Evolutionary conservation across 1,140 invertebrate species (phyloP).

Genomic region (Brachionus sp.): DNA sequence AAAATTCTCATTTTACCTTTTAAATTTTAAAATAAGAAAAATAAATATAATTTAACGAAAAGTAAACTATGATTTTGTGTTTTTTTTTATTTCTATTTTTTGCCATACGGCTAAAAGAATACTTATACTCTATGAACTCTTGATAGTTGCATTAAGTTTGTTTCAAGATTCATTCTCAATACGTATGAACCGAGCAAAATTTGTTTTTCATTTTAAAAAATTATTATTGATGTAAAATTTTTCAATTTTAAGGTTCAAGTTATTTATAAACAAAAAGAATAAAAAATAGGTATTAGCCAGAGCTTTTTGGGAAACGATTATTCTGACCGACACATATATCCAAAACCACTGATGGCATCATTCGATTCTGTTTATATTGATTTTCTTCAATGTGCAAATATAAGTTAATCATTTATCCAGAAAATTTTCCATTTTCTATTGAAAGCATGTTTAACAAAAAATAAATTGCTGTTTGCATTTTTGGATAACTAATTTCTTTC

Average conservation of each 20-base stretch:
- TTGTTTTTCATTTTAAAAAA: not conserved
- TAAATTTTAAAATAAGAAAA: not conserved
- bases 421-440: not conserved
- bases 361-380: not conserved
- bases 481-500: not conserved
- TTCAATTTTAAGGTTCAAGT: not conserved
- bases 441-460: not conserved
- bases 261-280: not conserved
- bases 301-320: not conserved
- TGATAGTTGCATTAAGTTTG: slow-evolving; percentile 23
- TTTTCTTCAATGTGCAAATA: not conserved
- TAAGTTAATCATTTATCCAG: not conserved
- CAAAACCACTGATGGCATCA: not conserved
- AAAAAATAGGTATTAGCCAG: not conserved
- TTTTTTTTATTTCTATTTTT: not conserved
- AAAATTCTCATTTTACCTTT: not conserved
- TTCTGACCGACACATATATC: not conserved
- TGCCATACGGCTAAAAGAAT: not conserved
- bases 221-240: not conserved
- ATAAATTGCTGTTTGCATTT: not conserved
- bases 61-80: slow-evolving; percentile 3
- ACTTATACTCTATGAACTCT: slow-evolving; percentile 26
- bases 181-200: not conserved
- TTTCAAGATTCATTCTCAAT: not conserved
- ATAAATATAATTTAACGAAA: not conserved